A percentile compares a stretch with the other conserved stretches of the same genome.
These are phyloP conservation scores for Daubentonia madagascariensis DNA, from an alignment of 2,113 vertebrate species.

Conservation along the genomic window DNA sequence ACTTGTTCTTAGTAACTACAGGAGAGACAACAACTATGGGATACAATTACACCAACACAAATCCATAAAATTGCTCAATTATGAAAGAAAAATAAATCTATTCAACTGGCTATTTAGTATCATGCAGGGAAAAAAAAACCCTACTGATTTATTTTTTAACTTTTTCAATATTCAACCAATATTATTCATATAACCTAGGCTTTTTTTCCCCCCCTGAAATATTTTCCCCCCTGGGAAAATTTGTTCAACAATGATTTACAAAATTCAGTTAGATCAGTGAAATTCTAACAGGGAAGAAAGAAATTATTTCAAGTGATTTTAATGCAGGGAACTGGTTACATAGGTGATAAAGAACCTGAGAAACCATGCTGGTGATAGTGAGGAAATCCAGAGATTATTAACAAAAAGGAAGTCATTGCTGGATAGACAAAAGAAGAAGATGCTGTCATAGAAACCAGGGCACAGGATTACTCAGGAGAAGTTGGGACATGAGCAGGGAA, in stretches of 20 bases:
- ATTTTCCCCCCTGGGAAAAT: neutral
- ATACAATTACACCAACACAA: neutral
- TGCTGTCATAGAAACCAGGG: neutral
- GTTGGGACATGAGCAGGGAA: neutral
- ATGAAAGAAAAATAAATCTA: constrained; percentile 4
- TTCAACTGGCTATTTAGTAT: neutral
- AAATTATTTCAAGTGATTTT: neutral
- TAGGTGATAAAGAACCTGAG: neutral
- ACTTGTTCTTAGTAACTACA: neutral
- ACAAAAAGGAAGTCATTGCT: neutral
- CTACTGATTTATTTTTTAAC: neutral
- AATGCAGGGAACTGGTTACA: neutral
- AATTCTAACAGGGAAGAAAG: neutral
- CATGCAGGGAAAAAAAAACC: neutral
- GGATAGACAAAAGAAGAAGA: neutral
- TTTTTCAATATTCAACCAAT: constrained; percentile 12
- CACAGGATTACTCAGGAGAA: neutral
- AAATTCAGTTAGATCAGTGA: neutral
- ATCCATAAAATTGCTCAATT: constrained; percentile 34
- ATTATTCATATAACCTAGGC: neutral
- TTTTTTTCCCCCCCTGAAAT: neutral
- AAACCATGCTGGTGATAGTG: neutral
- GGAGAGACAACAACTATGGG: neutral
- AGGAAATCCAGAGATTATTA: neutral
- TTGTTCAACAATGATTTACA: neutral